Evolutionary conservation across 2,888 invertebrate species (phyloP), one percentile per base, ranked within the genome.

Genomic region (Drymonia ruficornis): DNA sequence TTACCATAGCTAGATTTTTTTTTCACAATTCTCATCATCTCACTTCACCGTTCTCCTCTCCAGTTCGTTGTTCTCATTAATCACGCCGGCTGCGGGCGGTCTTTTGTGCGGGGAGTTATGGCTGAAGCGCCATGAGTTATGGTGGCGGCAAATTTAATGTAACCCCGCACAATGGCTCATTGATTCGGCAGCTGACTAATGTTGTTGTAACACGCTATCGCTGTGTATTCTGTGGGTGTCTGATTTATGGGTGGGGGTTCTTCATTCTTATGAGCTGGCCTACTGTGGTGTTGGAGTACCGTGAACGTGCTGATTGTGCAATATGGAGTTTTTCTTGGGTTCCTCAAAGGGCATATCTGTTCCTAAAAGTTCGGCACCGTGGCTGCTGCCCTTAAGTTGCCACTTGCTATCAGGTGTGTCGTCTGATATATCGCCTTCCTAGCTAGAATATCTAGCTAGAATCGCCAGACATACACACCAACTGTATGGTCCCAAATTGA

Each of bases 71-170:
- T 77, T 76, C 67, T 62, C 76, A 87, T 89, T 86, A 84, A 87
- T 88, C 85, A 80, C 62, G 52, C 52, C 44, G 75, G 56, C 80
- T 53, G 71, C 78, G 74, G 87, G 87, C 73, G 86, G 86, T 77
- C 85, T 68, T 78, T 84, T 86, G 84, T 84, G 72, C 59, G 61
- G 70, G 59, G 76, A 83, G 83, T 86, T 82, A 85, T 79, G 74
- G 80, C 65, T 52, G 55, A 31, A 16, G 49, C 65, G 55, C 67
- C 70, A 68, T 80, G 81, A 85, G 78, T 83, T 77, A 85, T 78
- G 71, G 70, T 57, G 55, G 74, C 70, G 73, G 78, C 74, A 74
- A 78, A 81, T 84, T 83, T 83, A 83, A 81, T 83, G 83, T 75
- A 72, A 65, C 72, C 76, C 63, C 46, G 61, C 59, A 84, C 83